Conservation (phyloP, 2,888 invertebrate species). For the Torymus texanus region DNA sequence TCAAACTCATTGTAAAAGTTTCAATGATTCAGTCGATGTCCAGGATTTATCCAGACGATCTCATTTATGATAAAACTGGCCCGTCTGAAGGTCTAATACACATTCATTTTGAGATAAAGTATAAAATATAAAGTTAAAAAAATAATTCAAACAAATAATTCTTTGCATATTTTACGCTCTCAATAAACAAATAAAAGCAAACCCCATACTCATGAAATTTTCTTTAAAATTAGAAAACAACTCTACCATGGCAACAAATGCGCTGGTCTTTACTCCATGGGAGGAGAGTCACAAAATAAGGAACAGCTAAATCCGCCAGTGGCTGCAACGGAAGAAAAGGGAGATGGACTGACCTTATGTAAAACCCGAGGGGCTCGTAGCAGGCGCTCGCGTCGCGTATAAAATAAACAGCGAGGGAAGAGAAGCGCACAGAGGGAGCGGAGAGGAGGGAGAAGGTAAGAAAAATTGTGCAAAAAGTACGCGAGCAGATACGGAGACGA, state of each 20-base stretch:
- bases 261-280: neutral
- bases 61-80: no score
- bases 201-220: no score
- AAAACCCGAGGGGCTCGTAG: constrained; percentile 37
- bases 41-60: no score
- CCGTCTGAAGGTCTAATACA: no score
- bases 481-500: constrained; percentile 6
- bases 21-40: no score
- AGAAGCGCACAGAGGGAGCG: neutral
- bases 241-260: neutral
- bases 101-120: no score
- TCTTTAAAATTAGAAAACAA: neutral
- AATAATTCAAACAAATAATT: no score
- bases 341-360: constrained; percentile 27
- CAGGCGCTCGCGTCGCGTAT: constrained; percentile 16
- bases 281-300: constrained; percentile 4
- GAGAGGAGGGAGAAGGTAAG: neutral
- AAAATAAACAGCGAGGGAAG: constrained; percentile 40
- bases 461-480: constrained; percentile 44
- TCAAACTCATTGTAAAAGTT: no score
- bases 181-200: no score
- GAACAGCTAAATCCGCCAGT: neutral
- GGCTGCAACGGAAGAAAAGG: neutral
- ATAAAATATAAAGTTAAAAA: no score
- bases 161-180: no score